phyloP scores from a whole-genome alignment of 2,797 vertebrate species.

The Pseudocheirus occidentalis region DNA sequence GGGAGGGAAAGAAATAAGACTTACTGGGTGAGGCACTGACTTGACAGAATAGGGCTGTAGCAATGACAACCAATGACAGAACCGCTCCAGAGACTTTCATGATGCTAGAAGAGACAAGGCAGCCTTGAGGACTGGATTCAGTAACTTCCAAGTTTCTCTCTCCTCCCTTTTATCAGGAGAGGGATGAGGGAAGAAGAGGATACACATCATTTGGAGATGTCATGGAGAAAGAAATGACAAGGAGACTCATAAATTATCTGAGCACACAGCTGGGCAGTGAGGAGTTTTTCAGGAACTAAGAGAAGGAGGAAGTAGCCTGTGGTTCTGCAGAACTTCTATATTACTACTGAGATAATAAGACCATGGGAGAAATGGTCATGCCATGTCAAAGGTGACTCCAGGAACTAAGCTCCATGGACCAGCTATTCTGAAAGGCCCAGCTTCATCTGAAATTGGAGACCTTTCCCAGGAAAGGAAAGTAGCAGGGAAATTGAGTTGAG shows the following conservation, averaged over 20 bases:
- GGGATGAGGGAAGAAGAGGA: background rate
- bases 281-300: background rate
- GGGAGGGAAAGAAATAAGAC: background rate
- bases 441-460: background rate
- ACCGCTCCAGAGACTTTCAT: conserved; percentile 21
- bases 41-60: background rate
- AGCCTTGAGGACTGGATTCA: background rate
- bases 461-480: background rate
- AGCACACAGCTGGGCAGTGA: background rate
- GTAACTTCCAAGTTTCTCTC: background rate
- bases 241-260: background rate
- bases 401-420: background rate
- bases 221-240: background rate
- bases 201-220: background rate
- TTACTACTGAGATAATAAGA: fast-evolving
- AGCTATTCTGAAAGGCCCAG: background rate
- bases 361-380: background rate
- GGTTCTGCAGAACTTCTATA: conserved; percentile 1
- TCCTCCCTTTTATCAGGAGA: conserved; percentile 46
- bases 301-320: background rate
- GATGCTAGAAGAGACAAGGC: fast-evolving
- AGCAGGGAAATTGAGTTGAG: background rate
- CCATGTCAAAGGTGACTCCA: background rate
- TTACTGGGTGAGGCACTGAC: conserved; percentile 64
- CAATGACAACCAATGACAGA: conserved; percentile 42